A percentile compares a stretch with the other conserved stretches of the same genome.
Evolutionary conservation across 2,797 vertebrate species (phyloP).

Genomic region (Chrosomus eos): DNA sequence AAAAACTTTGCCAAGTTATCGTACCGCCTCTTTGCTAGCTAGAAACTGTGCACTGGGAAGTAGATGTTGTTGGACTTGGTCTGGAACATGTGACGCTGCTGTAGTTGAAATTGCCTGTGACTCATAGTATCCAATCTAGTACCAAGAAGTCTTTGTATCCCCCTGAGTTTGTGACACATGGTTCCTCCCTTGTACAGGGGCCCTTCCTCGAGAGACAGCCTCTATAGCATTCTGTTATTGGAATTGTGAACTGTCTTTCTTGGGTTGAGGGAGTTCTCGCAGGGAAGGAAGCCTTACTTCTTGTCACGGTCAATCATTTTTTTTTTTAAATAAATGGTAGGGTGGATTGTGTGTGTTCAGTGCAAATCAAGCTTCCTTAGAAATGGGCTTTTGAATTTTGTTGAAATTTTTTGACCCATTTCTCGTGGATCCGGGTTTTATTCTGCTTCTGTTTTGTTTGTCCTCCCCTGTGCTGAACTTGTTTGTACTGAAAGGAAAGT

Average conservation of each 20-base stretch:
- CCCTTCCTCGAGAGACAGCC: not conserved
- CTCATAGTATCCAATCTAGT: constrained; percentile 26
- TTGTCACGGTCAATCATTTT: constrained; percentile 42
- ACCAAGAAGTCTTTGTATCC: constrained; percentile 39
- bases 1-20: not conserved
- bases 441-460: not conserved
- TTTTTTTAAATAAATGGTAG: constrained; percentile 36
- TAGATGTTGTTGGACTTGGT: constrained; percentile 18
- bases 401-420: not conserved
- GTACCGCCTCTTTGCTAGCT: not conserved
- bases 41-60: not conserved
- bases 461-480: not conserved
- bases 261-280: constrained; percentile 25
- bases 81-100: constrained; percentile 16
- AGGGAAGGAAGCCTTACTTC: constrained; percentile 38
- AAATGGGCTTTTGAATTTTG: not conserved
- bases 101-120: constrained; percentile 19
- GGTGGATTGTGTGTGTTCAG: constrained; percentile 47
- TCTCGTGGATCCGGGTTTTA: not conserved
- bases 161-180: not conserved
- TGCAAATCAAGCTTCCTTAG: not conserved
- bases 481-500: not conserved
- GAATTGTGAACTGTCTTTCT: constrained; percentile 23
- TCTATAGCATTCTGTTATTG: constrained; percentile 26
- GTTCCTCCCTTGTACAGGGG: not conserved